Conservation (phyloP, 2,113 vertebrate genomes). For the Climacteris rufus region DNA sequence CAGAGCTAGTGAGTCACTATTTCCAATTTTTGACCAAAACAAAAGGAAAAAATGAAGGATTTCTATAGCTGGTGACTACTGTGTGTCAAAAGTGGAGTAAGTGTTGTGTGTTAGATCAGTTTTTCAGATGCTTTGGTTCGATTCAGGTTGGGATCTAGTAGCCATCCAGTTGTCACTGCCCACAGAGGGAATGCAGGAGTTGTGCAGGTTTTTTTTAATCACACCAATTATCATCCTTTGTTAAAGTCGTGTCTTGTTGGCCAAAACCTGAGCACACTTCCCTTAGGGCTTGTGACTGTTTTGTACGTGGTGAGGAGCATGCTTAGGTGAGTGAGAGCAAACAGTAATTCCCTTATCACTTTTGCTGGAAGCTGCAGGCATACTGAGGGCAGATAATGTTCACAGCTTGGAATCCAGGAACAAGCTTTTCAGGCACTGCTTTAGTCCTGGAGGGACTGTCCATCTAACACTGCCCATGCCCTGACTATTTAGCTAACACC, state of each 20-base stretch:
- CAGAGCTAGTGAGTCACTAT: background rate
- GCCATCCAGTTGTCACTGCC: background rate
- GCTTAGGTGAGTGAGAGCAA: background rate
- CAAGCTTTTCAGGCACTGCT: background rate
- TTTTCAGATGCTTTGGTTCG: background rate
- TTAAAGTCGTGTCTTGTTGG: background rate
- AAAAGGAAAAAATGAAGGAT: fast-evolving
- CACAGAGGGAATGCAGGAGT: background rate
- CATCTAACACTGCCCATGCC: background rate
- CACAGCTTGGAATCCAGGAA: background rate
- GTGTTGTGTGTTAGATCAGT: background rate
- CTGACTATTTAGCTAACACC: background rate
- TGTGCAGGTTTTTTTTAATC: background rate
- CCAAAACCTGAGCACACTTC: background rate
- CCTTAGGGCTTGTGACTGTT: background rate
- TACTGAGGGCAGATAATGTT: background rate
- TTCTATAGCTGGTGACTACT: background rate
- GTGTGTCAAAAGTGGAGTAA: background rate
- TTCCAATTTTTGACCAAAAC: background rate
- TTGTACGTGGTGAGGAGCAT: background rate
- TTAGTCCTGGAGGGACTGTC: background rate
- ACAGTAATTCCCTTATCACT: background rate
- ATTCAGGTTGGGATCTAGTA: background rate
- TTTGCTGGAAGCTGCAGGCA: background rate
- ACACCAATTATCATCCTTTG: background rate